A percentile compares a stretch with the other conserved stretches of the same genome.
These are phyloP conservation scores for Ardeotis arabs DNA, from an alignment of 2,113 vertebrate species.

Conservation along the genomic window DNA sequence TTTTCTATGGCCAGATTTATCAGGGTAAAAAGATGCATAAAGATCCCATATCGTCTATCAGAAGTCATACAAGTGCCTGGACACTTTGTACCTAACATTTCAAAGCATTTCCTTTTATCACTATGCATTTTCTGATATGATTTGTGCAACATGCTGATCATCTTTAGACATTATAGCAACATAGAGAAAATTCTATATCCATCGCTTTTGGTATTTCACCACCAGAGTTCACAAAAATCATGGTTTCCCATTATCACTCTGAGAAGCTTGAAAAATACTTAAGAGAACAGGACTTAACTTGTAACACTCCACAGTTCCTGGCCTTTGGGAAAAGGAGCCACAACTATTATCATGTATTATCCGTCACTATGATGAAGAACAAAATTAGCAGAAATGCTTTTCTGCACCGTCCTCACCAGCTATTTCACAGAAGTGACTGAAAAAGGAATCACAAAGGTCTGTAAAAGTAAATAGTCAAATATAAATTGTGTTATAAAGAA, in stretches of 20 bases:
- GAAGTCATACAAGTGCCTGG: not conserved
- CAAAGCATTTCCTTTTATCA: not conserved
- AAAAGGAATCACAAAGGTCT: not conserved
- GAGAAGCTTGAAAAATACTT: not conserved
- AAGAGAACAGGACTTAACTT: not conserved
- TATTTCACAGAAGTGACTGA: not conserved
- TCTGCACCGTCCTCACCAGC: not conserved
- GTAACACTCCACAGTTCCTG: not conserved
- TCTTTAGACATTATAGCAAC: not conserved
- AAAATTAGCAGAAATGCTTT: not conserved
- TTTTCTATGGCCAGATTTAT: not conserved
- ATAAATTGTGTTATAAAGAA: not conserved
- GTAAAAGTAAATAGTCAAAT: not conserved
- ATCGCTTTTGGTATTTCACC: not conserved
- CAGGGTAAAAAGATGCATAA: not conserved
- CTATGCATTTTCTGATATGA: not conserved
- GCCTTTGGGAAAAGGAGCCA: not conserved
- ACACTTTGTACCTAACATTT: not conserved
- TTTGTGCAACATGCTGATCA: not conserved
- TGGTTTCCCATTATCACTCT: not conserved
- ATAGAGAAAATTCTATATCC: not conserved
- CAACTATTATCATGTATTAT: not conserved
- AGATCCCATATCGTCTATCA: not conserved
- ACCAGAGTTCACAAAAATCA: not conserved
- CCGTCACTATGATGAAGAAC: not conserved